Evolutionary conservation across 2,113 vertebrate species (phyloP).

Genomic region (Mobula hypostoma): DNA sequence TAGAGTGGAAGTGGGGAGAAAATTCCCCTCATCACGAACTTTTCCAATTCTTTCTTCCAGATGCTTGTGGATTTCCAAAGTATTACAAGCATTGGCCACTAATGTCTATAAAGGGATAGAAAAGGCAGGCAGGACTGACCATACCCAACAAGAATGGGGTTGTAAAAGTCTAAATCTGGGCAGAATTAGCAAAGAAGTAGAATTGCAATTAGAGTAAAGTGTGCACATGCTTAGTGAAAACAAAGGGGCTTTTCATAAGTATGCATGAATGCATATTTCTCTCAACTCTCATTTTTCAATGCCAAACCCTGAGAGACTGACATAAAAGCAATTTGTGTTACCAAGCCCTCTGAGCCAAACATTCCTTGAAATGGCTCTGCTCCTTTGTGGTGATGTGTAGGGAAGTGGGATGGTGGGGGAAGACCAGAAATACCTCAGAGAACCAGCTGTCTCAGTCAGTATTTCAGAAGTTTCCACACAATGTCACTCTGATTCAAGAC

Average conservation of each 20-base stretch:
- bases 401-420: not conserved
- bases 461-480: not conserved
- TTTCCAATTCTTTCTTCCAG: too few species aligned
- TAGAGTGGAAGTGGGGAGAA: too few species aligned
- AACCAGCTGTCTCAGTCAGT: not conserved
- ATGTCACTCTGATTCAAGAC: not conserved
- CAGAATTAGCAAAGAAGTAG: not conserved
- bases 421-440: not conserved
- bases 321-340: constrained; percentile 14
- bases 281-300: not conserved
- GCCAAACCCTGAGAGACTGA: not conserved
- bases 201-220: not conserved
- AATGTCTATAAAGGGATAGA: too few species aligned
- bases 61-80: too few species aligned
- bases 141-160: not conserved
- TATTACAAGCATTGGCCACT: too few species aligned
- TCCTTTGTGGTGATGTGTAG: not conserved
- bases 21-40: too few species aligned
- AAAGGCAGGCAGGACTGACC: too few species aligned
- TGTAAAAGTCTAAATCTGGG: not conserved
- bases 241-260: not conserved
- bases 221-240: too few species aligned
- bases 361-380: not conserved
- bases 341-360: not conserved
- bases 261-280: not conserved